Evolutionary conservation across 2,888 invertebrate species (phyloP).

Genomic region (Zelleria hepariella): DNA sequence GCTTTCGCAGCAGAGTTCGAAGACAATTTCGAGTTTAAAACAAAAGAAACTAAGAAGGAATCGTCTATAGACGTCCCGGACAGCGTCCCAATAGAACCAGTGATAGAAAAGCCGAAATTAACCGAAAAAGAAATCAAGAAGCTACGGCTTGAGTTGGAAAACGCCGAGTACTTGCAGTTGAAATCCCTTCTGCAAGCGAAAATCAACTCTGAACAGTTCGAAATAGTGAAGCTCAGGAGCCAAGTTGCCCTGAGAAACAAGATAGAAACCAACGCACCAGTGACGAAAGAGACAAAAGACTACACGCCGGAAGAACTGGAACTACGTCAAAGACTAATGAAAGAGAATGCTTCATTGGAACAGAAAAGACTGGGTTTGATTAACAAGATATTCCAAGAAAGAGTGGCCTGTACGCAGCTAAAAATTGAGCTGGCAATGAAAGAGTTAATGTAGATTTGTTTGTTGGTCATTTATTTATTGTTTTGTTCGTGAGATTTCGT

Average conservation of each 20-base stretch:
- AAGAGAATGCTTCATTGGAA: conserved; percentile 78
- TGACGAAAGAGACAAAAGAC: conserved; percentile 47
- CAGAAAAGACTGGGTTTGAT: conserved; percentile 77
- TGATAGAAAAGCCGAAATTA: conserved; percentile 61
- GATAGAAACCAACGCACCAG: conserved; percentile 39
- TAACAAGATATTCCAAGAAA: conserved; percentile 80
- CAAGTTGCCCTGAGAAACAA: conserved; percentile 65
- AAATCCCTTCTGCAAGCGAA: conserved; percentile 78
- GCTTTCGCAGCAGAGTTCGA: conserved; percentile 52
- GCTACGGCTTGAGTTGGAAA: conserved; percentile 75
- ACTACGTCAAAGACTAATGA: conserved; percentile 53
- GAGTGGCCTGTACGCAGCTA: conserved; percentile 79
- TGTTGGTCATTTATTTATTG: not conserved
- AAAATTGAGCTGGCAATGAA: conserved; percentile 78
- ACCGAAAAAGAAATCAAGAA: conserved; percentile 72
- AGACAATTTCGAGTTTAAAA: conserved; percentile 39
- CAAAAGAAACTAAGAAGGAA: conserved; percentile 25
- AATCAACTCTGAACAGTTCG: conserved; percentile 80
- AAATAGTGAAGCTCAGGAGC: conserved; percentile 76
- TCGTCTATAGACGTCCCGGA: conserved; percentile 21
- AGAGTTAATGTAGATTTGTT: conserved; percentile 45
- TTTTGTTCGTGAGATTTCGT: too few species aligned
- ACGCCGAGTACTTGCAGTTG: conserved; percentile 76
- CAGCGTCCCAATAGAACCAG: conserved; percentile 19
- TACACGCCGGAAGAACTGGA: conserved; percentile 52